Evolutionary conservation across 2,888 invertebrate genomes (phyloP).

Genomic region (Lobophora halterata): DNA sequence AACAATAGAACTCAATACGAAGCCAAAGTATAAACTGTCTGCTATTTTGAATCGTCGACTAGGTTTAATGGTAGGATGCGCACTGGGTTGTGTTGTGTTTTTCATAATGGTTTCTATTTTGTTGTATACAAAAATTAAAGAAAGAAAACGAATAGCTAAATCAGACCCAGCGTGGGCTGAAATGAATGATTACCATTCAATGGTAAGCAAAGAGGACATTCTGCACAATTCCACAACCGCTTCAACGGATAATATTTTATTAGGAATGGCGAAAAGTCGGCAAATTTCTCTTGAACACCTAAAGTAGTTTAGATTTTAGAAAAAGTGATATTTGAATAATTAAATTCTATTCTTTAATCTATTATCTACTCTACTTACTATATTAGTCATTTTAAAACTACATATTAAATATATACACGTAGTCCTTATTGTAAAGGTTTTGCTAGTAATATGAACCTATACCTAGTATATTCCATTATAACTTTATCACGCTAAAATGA

Average conservation of each 20-base stretch:
- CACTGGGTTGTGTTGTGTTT: slow-evolving; percentile 69
- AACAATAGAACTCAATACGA: slow-evolving; percentile 48
- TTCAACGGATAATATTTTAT: slow-evolving; percentile 74
- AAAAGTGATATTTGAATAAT: slow-evolving; percentile 25
- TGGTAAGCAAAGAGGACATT: slow-evolving; percentile 73
- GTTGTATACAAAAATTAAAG: slow-evolving; percentile 72
- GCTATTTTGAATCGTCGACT: slow-evolving; percentile 64
- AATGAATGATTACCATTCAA: slow-evolving; percentile 74
- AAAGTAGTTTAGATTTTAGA: slow-evolving; percentile 35
- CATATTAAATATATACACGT: too few relatives aligned
- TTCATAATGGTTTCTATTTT: slow-evolving; percentile 72
- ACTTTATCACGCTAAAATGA: slow-evolving; percentile 21
- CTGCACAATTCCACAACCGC: slow-evolving; percentile 68
- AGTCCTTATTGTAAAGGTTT: slow-evolving; percentile 13
- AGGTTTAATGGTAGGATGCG: slow-evolving; percentile 73
- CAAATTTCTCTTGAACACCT: slow-evolving; percentile 57
- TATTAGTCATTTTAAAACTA: slow-evolving; percentile 13
- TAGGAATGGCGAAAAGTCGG: slow-evolving; percentile 69
- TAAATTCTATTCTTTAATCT: slow-evolving; percentile 16
- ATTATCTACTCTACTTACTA: too few relatives aligned
- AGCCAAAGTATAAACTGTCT: slow-evolving; percentile 57
- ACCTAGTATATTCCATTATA: slow-evolving; percentile 13
- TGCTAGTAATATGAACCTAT: too few relatives aligned
- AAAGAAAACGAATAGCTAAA: slow-evolving; percentile 71
- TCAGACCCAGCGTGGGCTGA: slow-evolving; percentile 72